phyloP scores from a whole-genome alignment of 2,797 vertebrate genomes.

The Phataginus tetradactyla region DNA sequence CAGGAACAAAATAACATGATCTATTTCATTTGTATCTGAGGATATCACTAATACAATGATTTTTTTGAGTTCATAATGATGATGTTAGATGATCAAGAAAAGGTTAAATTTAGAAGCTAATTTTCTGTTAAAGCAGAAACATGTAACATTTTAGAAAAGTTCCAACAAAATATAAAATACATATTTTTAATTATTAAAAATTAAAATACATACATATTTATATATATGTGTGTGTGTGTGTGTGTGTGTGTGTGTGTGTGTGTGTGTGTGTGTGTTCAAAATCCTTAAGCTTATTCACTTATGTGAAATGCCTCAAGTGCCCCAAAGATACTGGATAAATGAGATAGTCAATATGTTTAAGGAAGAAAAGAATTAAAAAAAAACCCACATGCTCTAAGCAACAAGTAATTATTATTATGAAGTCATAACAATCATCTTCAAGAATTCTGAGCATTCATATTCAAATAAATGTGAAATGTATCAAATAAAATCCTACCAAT shows the following conservation, averaged over 20 bases:
- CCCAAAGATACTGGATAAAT: conserved; percentile 6
- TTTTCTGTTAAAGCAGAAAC: conserved; percentile 16
- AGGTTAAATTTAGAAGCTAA: not conserved
- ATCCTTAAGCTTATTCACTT: not conserved
- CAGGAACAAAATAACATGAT: not conserved
- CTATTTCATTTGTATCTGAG: not conserved
- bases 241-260: not conserved
- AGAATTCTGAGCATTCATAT: not conserved
- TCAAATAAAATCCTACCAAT: not conserved
- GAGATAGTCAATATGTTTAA: not conserved
- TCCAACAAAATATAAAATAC: not conserved
- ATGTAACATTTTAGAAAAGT: not conserved
- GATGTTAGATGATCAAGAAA: not conserved
- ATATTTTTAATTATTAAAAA: too few species aligned
- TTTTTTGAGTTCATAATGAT: not conserved
- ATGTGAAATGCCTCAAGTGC: not conserved
- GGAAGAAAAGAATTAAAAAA: conserved; percentile 3
- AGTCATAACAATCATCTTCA: not conserved
- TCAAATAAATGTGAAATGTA: not conserved
- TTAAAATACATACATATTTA: too few species aligned
- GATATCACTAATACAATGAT: not conserved
- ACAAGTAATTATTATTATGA: not conserved
- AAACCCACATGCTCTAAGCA: not conserved
- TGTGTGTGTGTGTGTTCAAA: not conserved
- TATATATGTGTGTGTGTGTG: not conserved